A percentile compares a stretch with the other conserved stretches of the same genome.
Conservation (phyloP, 2,888 invertebrate species). For the Electrophaes corylata region DNA sequence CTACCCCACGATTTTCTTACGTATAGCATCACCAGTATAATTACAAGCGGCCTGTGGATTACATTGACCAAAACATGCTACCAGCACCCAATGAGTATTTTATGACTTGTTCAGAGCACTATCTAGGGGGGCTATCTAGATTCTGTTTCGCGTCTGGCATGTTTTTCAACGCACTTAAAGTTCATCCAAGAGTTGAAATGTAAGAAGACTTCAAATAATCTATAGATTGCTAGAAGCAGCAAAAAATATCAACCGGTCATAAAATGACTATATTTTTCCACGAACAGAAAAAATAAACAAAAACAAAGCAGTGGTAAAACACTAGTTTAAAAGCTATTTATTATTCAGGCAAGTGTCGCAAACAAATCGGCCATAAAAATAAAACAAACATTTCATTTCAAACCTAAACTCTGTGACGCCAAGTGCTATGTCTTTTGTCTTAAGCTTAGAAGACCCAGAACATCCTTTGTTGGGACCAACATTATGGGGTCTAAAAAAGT, state of each 20-base stretch:
- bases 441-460: conserved; percentile 52
- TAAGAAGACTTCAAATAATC: too few species aligned
- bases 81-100: too few species aligned
- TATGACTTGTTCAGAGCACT: too few species aligned
- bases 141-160: too few species aligned
- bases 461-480: conserved; percentile 61
- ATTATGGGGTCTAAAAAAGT: conserved; percentile 53
- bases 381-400: neutral
- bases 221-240: too few species aligned
- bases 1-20: too few species aligned
- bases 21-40: too few species aligned
- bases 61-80: too few species aligned
- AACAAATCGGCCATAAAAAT: neutral
- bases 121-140: too few species aligned
- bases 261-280: neutral
- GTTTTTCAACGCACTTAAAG: too few species aligned
- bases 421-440: conserved; percentile 35
- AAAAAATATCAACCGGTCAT: neutral
- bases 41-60: too few species aligned
- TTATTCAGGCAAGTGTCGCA: conserved; percentile 9
- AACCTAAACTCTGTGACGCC: neutral
- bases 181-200: too few species aligned
- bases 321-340: conserved; percentile 6
- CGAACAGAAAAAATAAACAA: neutral
- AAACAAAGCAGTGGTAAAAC: neutral